Conservation (phyloP, 2,888 invertebrate genomes). For the Strigamia transsilvanica region DNA sequence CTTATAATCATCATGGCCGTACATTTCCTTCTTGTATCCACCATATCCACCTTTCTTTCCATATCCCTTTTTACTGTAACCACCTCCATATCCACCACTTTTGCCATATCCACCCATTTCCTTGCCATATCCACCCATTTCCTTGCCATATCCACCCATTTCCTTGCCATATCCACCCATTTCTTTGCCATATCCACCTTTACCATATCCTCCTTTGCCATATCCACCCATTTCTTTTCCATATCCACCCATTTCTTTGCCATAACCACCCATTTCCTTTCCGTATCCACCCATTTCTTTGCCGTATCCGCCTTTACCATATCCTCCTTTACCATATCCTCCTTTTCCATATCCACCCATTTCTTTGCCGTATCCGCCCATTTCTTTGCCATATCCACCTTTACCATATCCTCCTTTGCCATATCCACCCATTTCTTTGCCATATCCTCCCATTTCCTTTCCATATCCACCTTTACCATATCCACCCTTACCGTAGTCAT, state of each 20-base stretch:
- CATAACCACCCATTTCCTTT: not conserved
- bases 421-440: not conserved
- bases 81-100: not conserved
- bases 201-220: not conserved
- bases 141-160: not conserved
- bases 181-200: not conserved
- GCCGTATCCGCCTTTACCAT: not conserved
- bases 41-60: too few relatives aligned
- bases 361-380: not conserved
- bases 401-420: not conserved
- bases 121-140: not conserved
- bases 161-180: constrained; percentile 2
- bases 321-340: too few relatives aligned
- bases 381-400: not conserved
- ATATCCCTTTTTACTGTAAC: not conserved
- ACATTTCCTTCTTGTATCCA: too few relatives aligned
- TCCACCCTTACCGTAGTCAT: not conserved
- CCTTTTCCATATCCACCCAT: constrained; percentile 7
- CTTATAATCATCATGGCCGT: too few relatives aligned
- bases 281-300: not conserved
- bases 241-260: not conserved
- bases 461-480: not conserved
- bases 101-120: not conserved
- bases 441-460: not conserved
- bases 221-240: not conserved